Conservation (phyloP, 2,797 vertebrate species). For the Myotis pilosus region DNA sequence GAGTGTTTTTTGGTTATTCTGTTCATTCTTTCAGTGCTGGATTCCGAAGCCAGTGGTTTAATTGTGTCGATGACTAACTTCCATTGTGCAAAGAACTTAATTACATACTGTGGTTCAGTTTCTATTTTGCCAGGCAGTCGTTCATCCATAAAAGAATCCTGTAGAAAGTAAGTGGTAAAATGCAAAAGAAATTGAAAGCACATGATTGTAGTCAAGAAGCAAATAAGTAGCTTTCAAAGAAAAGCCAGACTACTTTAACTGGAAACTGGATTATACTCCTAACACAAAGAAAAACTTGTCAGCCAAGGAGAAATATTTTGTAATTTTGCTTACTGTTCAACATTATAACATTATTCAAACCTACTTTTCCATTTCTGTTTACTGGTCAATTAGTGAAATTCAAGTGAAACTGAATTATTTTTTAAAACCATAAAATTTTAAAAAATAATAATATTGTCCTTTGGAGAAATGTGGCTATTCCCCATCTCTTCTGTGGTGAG, state of each 20-base stretch:
- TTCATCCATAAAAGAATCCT: slow-evolving; percentile 77
- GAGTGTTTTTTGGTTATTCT: slow-evolving; percentile 32
- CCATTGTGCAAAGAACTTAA: slow-evolving; percentile 80
- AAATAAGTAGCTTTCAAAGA: slow-evolving; percentile 72
- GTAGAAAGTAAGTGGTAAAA: slow-evolving; percentile 75
- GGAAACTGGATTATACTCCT: slow-evolving; percentile 39
- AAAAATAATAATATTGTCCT: background rate
- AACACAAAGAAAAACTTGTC: slow-evolving; percentile 47
- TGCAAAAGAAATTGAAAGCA: slow-evolving; percentile 72
- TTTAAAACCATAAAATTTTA: background rate
- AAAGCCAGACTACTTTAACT: slow-evolving; percentile 48
- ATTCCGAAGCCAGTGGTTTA: slow-evolving; percentile 61
- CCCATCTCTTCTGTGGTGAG: background rate
- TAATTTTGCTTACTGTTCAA: slow-evolving; percentile 28
- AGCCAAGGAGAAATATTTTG: slow-evolving; percentile 45
- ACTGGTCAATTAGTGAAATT: slow-evolving; percentile 24
- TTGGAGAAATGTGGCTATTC: background rate
- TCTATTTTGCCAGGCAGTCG: slow-evolving; percentile 77
- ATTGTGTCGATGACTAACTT: slow-evolving; percentile 73
- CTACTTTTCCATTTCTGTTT: slow-evolving; percentile 27
- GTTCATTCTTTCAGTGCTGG: slow-evolving; percentile 53
- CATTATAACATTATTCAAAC: slow-evolving; percentile 22
- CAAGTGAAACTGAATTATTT: background rate
- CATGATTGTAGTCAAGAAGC: slow-evolving; percentile 74
- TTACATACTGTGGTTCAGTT: slow-evolving; percentile 75